A percentile compares a stretch with the other conserved stretches of the same genome.
These are phyloP conservation scores for Dermolepida albohirtum DNA, from an alignment of 2,888 invertebrate species.

Conservation along the genomic window DNA sequence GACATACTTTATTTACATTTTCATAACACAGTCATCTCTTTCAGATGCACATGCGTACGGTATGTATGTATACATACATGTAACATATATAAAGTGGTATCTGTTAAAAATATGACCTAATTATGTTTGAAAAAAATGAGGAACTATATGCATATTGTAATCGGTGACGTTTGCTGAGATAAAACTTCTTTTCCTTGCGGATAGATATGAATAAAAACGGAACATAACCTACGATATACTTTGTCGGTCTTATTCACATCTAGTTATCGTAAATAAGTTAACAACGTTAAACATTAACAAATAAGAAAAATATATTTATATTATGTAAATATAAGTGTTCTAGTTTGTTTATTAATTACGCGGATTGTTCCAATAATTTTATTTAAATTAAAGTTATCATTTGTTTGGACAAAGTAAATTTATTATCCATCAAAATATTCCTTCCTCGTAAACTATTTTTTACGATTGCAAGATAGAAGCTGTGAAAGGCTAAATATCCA, in stretches of 20 bases:
- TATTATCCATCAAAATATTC: too few species aligned
- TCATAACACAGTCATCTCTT: not conserved
- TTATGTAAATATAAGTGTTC: too few species aligned
- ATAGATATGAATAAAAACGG: not conserved
- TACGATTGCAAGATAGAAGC: too few species aligned
- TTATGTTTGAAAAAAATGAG: conserved; percentile 6
- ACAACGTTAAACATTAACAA: too few species aligned
- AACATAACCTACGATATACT: not conserved
- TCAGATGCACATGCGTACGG: not conserved
- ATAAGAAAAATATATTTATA: too few species aligned
- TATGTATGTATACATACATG: not conserved
- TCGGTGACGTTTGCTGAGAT: conserved; percentile 7
- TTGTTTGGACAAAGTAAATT: too few species aligned
- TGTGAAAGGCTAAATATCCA: too few species aligned
- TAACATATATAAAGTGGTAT: conserved; percentile 4
- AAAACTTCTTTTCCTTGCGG: conserved; percentile 1
- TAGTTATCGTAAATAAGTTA: not conserved
- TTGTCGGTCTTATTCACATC: too few species aligned
- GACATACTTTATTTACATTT: conserved; percentile 22
- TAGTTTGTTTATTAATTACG: not conserved
- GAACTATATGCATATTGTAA: not conserved
- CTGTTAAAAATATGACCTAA: conserved; percentile 7
- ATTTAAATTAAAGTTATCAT: too few species aligned
- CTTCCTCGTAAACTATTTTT: too few species aligned
- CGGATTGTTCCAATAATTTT: too few species aligned